phyloP scores from a whole-genome alignment of 2,888 invertebrate species.

The Cantharis nigra region DNA sequence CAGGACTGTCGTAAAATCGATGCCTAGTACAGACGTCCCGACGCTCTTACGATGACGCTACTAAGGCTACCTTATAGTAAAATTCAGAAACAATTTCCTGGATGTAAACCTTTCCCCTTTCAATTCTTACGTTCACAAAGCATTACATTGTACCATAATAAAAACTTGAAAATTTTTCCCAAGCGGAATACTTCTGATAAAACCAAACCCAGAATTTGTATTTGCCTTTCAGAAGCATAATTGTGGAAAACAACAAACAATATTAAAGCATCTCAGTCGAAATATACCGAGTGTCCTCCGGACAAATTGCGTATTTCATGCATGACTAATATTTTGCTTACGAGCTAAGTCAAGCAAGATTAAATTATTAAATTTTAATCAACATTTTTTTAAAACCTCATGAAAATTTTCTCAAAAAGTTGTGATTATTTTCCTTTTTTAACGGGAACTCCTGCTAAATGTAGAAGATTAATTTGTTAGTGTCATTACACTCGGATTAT shows the following conservation, averaged over 20 bases:
- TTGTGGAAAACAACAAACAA: neutral
- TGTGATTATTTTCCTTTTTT: neutral
- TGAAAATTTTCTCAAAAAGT: neutral
- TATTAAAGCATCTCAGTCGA: neutral
- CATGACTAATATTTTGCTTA: neutral
- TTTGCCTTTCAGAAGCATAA: too few relatives aligned
- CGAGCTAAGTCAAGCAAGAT: neutral
- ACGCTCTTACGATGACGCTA: constrained; percentile 8
- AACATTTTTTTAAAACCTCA: too few relatives aligned
- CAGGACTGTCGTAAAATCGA: constrained; percentile 49
- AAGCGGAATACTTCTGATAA: neutral
- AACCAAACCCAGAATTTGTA: neutral
- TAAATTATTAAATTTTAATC: neutral
- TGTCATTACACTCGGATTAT: neutral
- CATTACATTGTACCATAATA: neutral
- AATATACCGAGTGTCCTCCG: neutral
- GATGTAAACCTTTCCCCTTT: constrained; percentile 6
- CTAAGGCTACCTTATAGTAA: constrained; percentile 11
- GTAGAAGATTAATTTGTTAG: neutral
- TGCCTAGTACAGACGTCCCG: constrained; percentile 42
- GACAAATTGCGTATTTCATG: neutral
- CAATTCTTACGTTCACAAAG: neutral
- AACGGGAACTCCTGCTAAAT: neutral
- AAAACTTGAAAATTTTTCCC: neutral
- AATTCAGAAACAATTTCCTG: constrained; percentile 3